phyloP scores from a whole-genome alignment of 2,797 vertebrate species.

The Triplophysa yarkandensis region DNA sequence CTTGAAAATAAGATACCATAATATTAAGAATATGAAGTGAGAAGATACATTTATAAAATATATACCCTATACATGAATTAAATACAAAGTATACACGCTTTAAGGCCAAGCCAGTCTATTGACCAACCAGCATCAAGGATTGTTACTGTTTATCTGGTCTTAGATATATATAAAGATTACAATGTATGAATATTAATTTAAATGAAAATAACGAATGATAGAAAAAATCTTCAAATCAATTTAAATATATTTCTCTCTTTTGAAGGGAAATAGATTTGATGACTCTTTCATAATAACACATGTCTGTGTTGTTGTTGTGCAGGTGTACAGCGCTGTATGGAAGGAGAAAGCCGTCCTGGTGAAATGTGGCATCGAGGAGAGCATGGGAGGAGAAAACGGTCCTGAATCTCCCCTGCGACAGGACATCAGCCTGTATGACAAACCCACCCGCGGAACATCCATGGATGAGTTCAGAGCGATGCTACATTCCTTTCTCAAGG shows the following conservation, averaged over 20 bases:
- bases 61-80: too few species aligned
- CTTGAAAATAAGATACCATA: too few species aligned
- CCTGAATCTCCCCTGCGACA: constrained; percentile 70
- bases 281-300: neutral
- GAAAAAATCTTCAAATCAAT: too few species aligned
- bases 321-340: constrained; percentile 95
- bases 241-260: neutral
- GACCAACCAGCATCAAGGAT: too few species aligned
- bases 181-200: too few species aligned
- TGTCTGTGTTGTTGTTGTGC: constrained; percentile 27
- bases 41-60: too few species aligned
- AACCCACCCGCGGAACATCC: constrained; percentile 92
- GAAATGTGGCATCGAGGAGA: constrained; percentile 88
- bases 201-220: too few species aligned
- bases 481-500: constrained; percentile 93
- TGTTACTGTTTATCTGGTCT: too few species aligned
- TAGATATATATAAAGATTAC: too few species aligned
- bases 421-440: constrained; percentile 87
- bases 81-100: too few species aligned
- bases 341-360: constrained; percentile 89
- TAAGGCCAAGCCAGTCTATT: too few species aligned
- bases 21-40: too few species aligned
- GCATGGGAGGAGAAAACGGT: constrained; percentile 68
- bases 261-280: neutral
- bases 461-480: constrained; percentile 97